These are phyloP conservation scores for Phenganax marumi DNA, from an alignment of 92 coral and sea anemone genomes.

Conservation along the genomic window DNA sequence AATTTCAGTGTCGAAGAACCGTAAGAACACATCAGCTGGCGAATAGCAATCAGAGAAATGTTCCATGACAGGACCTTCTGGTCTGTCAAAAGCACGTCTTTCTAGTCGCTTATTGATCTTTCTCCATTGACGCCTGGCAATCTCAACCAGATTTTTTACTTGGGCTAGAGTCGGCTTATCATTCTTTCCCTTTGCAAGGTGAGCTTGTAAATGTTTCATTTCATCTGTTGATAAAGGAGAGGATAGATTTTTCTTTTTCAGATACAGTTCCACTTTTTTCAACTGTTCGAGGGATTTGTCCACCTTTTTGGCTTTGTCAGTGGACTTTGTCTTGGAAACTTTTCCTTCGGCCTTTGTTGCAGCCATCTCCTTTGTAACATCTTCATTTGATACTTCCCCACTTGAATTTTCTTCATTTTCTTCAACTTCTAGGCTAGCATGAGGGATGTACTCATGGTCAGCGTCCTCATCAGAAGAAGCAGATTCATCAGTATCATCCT, in stretches of 20 bases:
- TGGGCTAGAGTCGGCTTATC: constrained; percentile 41
- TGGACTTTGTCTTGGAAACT: too few species aligned
- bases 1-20: constrained; percentile 41
- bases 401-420: too few species aligned
- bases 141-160: constrained; percentile 23
- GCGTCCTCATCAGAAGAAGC: neutral
- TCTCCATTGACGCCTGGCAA: constrained; percentile 45
- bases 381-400: too few species aligned
- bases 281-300: too few species aligned
- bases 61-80: constrained; percentile 46
- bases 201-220: neutral
- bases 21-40: constrained; percentile 49
- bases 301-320: too few species aligned
- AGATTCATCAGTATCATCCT: constrained; percentile 5
- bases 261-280: too few species aligned
- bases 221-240: too few species aligned
- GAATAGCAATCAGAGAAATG: constrained; percentile 49
- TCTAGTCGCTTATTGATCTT: constrained; percentile 29
- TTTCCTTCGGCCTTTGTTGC: too few species aligned
- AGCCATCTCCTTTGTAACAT: too few species aligned
- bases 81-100: constrained; percentile 32
- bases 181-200: constrained; percentile 12
- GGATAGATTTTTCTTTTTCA: too few species aligned
- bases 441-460: neutral
- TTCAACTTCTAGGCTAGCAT: too few species aligned